Evolutionary conservation across 2,888 invertebrate genomes (phyloP).

Genomic region (Zygogramma bicolorata): DNA sequence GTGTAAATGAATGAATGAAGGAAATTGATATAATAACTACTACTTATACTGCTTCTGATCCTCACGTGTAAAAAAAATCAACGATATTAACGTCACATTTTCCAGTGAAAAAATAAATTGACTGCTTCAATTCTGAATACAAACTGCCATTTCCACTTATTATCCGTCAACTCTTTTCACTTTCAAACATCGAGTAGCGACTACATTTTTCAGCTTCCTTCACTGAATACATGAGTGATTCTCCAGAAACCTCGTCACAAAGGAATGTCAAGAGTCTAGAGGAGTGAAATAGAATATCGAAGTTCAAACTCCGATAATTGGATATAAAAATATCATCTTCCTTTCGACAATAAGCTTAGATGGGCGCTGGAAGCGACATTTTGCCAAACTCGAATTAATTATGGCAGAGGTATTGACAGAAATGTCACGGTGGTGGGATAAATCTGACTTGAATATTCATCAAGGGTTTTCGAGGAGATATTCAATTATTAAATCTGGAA

Average conservation of each 20-base stretch:
- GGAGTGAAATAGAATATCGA: background rate
- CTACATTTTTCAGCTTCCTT: no score
- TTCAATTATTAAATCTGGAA: no score
- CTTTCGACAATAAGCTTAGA: background rate
- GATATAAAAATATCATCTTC: background rate
- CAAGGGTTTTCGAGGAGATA: background rate
- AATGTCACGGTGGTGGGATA: background rate
- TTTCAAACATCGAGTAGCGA: no score
- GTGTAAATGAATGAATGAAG: no score
- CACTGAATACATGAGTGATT: background rate
- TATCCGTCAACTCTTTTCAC: no score
- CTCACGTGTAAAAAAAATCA: no score
- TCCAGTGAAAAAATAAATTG: no score
- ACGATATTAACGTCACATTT: no score
- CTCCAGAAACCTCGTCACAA: background rate
- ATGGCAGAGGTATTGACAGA: background rate
- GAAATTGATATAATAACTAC: no score
- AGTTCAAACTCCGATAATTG: background rate
- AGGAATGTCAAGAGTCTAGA: background rate
- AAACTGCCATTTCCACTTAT: no score
- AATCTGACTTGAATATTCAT: background rate
- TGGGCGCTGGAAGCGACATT: background rate
- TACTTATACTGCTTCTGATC: no score
- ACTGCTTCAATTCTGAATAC: no score
- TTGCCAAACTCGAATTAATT: background rate